These are phyloP conservation scores for Magallana gigas DNA, from an alignment of 1,140 invertebrate species.

Conservation along the genomic window DNA sequence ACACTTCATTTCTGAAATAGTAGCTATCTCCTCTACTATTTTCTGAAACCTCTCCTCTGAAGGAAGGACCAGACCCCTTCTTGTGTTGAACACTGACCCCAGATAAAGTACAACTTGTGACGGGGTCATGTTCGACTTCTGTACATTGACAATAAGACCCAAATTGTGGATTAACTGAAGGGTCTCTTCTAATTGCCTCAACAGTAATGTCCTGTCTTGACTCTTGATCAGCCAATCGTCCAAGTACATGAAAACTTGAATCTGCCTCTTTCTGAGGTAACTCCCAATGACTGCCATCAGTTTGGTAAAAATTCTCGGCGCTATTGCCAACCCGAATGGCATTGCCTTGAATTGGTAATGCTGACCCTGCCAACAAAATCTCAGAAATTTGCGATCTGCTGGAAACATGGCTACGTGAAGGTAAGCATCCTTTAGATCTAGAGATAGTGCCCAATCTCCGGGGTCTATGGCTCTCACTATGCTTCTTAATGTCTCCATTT, in stretches of 20 bases:
- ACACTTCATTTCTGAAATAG: neutral
- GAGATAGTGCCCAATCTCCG: constrained; percentile 15
- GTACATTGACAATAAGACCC: neutral
- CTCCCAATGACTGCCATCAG: constrained; percentile 17
- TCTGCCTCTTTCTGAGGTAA: neutral
- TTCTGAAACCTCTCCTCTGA: neutral
- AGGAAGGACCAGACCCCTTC: neutral
- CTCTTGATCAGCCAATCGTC: constrained; percentile 51
- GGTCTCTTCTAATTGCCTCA: neutral
- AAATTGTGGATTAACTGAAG: neutral
- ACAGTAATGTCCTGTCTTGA: neutral
- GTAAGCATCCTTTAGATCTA: constrained; percentile 53
- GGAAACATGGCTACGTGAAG: constrained; percentile 35
- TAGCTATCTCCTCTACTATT: neutral
- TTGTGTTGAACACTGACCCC: constrained; percentile 3
- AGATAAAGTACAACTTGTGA: neutral
- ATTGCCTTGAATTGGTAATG: constrained; percentile 37
- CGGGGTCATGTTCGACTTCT: constrained; percentile 27
- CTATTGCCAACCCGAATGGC: constrained; percentile 41
- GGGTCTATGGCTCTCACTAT: neutral
- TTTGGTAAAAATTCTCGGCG: constrained; percentile 49
- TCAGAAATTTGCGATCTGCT: neutral
- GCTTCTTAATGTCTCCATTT: constrained; percentile 37
- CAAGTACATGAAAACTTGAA: constrained; percentile 38
- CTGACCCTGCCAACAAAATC: constrained; percentile 17